phyloP scores from a whole-genome alignment of 2,888 invertebrate genomes.

The Horisme vitalbata region DNA sequence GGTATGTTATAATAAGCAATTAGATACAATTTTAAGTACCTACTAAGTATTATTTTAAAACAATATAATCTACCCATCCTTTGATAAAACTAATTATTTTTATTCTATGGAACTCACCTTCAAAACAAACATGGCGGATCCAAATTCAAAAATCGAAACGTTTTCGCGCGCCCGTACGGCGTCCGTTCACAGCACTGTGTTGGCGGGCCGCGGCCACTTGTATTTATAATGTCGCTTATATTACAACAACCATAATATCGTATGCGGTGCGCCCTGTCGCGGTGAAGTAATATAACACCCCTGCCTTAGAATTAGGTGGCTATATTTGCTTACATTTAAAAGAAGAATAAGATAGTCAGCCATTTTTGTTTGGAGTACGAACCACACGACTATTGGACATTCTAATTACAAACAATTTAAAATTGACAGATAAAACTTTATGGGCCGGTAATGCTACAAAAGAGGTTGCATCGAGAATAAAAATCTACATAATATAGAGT shows the following conservation, averaged over 20 bases:
- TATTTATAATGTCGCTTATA: constrained; percentile 78
- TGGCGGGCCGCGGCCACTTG: constrained; percentile 57
- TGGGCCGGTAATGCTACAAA: too few relatives aligned
- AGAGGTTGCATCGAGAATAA: too few relatives aligned
- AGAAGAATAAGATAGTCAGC: background rate
- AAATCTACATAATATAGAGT: too few relatives aligned
- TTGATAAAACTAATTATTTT: constrained; percentile 21
- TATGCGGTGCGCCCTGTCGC: constrained; percentile 67
- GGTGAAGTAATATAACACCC: constrained; percentile 71
- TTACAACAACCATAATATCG: constrained; percentile 69
- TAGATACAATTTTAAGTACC: too few relatives aligned
- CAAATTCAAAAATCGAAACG: constrained; percentile 46
- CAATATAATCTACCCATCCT: constrained; percentile 26
- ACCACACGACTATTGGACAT: too few relatives aligned
- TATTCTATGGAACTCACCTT: constrained; percentile 61
- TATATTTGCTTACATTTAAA: constrained; percentile 7
- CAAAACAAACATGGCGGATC: constrained; percentile 67
- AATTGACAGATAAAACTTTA: too few relatives aligned
- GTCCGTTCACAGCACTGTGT: constrained; percentile 60
- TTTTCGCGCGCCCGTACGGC: constrained; percentile 70
- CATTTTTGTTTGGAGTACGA: too few relatives aligned
- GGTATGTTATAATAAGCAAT: too few relatives aligned
- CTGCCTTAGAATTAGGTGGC: constrained; percentile 33
- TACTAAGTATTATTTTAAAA: too few relatives aligned
- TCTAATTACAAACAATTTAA: too few relatives aligned